These are phyloP conservation scores for Pangasius macronema DNA, from an alignment of 2,797 vertebrate genomes.

Conservation along the genomic window DNA sequence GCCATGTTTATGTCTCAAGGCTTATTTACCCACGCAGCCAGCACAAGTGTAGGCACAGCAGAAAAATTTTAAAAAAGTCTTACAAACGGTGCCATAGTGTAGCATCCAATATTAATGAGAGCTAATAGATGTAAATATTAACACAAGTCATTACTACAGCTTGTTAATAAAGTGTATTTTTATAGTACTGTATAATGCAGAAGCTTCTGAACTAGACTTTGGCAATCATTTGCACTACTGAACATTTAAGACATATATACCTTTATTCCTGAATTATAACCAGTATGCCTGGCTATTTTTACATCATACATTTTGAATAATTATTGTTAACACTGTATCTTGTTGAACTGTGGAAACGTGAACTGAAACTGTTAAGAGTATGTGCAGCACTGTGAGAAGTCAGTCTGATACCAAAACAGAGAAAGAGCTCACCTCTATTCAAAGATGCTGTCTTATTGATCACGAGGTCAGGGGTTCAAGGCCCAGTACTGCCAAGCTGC, in stretches of 20 bases:
- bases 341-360: not conserved
- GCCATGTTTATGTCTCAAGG: not conserved
- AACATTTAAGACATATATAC: not conserved
- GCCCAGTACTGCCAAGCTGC: too few species aligned
- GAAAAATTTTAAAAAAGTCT: not conserved
- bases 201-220: not conserved
- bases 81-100: not conserved
- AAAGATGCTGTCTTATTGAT: not conserved
- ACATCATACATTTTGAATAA: not conserved
- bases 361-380: not conserved
- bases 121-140: not conserved
- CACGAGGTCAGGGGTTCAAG: too few species aligned
- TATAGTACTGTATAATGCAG: not conserved
- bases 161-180: not conserved
- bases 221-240: not conserved
- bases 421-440: not conserved
- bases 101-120: not conserved
- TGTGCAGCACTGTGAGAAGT: not conserved
- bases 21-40: not conserved
- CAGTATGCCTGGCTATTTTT: not conserved
- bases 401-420: not conserved
- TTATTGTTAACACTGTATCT: not conserved
- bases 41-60: not conserved
- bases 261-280: not conserved
- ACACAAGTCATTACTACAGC: not conserved